Evolutionary conservation across 1,140 invertebrate genomes (phyloP).

Genomic region (Diabrotica undecimpunctata): DNA sequence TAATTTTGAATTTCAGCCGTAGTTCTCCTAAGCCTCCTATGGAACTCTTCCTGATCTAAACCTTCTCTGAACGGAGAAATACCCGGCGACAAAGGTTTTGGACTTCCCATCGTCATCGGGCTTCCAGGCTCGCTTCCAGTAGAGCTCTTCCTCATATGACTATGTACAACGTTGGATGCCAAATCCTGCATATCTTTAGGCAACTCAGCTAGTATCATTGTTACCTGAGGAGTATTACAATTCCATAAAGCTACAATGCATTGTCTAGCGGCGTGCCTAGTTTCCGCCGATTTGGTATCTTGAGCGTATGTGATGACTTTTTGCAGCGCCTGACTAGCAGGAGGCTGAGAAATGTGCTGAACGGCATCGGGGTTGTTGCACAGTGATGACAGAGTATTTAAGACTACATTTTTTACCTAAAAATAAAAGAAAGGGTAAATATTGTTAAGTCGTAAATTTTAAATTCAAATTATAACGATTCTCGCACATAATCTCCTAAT

Average conservation of each 20-base stretch:
- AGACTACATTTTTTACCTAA: slow-evolving; percentile 50
- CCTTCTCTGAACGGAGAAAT: slow-evolving; percentile 59
- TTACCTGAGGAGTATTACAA: slow-evolving; percentile 83
- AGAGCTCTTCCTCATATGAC: slow-evolving; percentile 68
- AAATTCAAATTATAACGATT: too few species aligned
- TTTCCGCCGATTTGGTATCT: slow-evolving; percentile 72
- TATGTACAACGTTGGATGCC: slow-evolving; percentile 79
- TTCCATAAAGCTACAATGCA: slow-evolving; percentile 85
- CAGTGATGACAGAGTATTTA: slow-evolving; percentile 71
- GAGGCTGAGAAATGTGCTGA: slow-evolving; percentile 43
- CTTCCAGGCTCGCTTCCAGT: slow-evolving; percentile 51
- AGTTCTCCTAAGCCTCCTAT: slow-evolving; percentile 81
- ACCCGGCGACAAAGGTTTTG: slow-evolving; percentile 47
- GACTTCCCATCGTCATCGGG: slow-evolving; percentile 36
- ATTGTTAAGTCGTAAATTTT: too few species aligned
- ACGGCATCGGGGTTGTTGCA: slow-evolving; percentile 54
- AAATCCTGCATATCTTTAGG: slow-evolving; percentile 80
- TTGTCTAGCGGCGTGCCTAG: slow-evolving; percentile 72
- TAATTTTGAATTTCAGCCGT: slow-evolving; percentile 92
- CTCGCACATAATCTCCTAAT: too few species aligned
- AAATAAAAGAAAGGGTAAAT: slow-evolving; percentile 39
- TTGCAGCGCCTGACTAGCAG: slow-evolving; percentile 60
- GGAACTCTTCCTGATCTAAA: slow-evolving; percentile 81
- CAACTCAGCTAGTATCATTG: slow-evolving; percentile 75
- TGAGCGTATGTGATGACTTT: slow-evolving; percentile 64